Base-by-base conservation (phyloP, 1,140 invertebrate genomes). In the Drosophila pandora region DNA sequence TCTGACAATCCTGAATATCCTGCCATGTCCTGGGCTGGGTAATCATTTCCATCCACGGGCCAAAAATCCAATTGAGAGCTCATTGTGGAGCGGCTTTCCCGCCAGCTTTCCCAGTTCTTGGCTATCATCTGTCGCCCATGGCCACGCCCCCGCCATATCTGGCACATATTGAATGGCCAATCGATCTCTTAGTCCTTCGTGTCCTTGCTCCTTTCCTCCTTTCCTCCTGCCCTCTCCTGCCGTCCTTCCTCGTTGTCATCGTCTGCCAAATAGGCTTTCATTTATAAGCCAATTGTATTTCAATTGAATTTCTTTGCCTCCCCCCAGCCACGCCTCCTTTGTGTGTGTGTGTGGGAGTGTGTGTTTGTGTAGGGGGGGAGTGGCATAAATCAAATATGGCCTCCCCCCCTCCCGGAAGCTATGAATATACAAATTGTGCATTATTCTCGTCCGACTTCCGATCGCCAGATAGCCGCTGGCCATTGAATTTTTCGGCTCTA, bases 211-310 rank as follows among this genome's bases (percentile, higher is more conserved):
- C 28, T 60, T 48, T 17, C 4, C 5, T n/a, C 39, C 12, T 12
- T 43, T 8, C 48, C 41, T 9, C 41, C 2, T 4, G 21, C 8
- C 21, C 17, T 21, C 13, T 43, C 41, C 17, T 17, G 17, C 17
- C 17, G 17, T 17, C 17, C 17, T 43, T 7, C 6, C 13, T 4
- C 39, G 49, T 55, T 59, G 34, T 57, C 61, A 56, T 61, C 65
- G 53, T 37, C 65, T 63, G 50, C 63, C 57, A 74, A 77, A 85
- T 74, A 77, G 81, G 81, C 81, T 77, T 85, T 85, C 81, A 71
- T 81, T 80, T 78, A 77, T 70, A 85, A 77, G 77, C 81, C 81
- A 85, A 85, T 85, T 85, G 76, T 85, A 77, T 85, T 77, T 85
- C 77, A 85, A 85, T 85, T 85, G 81, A 84, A 76, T 77, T 80